Conservation (phyloP, 2,113 vertebrate genomes). For the Pseudopipra pipra region DNA sequence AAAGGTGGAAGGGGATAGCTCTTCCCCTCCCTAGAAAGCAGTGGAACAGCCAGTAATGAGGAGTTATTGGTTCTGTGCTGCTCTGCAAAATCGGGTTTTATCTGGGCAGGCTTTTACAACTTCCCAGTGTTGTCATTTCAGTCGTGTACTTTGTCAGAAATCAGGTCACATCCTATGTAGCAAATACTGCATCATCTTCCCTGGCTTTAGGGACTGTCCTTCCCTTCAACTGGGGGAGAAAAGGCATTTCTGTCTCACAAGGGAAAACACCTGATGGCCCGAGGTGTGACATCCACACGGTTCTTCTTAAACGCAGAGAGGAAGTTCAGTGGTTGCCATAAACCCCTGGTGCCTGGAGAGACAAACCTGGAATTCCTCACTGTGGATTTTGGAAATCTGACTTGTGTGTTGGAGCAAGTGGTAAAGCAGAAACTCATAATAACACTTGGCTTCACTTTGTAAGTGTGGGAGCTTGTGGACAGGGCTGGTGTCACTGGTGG, state of each 20-base stretch:
- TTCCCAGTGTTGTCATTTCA: background rate
- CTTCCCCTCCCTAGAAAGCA: constrained; percentile 18
- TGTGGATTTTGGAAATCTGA: background rate
- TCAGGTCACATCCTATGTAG: background rate
- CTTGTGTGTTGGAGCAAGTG: background rate
- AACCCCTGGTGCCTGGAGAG: background rate
- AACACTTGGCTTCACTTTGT: background rate
- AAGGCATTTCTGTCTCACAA: background rate
- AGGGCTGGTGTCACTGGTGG: background rate
- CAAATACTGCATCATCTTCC: background rate
- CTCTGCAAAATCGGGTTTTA: background rate
- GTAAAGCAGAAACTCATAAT: background rate
- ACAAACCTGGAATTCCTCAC: background rate
- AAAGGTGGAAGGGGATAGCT: background rate
- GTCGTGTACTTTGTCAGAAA: background rate
- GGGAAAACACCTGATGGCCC: background rate
- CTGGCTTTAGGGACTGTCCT: background rate
- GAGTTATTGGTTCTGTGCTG: background rate
- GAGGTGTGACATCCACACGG: background rate
- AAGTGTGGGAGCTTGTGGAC: background rate
- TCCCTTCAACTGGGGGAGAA: background rate
- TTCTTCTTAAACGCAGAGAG: background rate
- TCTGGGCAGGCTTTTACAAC: background rate
- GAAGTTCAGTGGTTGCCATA: background rate
- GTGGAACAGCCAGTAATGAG: background rate